Evolutionary conservation across 1,140 invertebrate species (phyloP).

Genomic region (Drosophila prosaltans): DNA sequence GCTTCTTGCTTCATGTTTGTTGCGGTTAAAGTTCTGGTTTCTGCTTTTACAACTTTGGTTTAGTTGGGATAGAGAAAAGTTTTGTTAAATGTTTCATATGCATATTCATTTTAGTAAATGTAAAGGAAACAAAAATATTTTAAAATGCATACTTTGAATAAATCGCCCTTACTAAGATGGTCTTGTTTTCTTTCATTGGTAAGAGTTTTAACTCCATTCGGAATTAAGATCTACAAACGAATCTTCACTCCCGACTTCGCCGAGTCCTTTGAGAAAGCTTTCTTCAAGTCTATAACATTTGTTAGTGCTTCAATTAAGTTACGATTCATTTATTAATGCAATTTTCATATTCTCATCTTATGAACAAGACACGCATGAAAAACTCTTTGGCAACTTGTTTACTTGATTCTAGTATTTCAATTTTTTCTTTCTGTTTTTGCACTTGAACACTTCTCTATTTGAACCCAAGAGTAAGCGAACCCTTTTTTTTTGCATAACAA

Average conservation of each 20-base stretch:
- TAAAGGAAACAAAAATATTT: too few species aligned
- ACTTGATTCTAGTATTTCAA: conserved; percentile 35
- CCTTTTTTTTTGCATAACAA: conserved; percentile 70
- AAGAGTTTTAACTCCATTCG: too few species aligned
- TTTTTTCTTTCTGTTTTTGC: conserved; percentile 41
- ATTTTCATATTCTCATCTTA: conserved; percentile 32
- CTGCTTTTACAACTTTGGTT: not conserved
- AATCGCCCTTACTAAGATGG: too few species aligned
- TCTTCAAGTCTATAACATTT: not conserved
- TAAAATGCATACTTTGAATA: too few species aligned
- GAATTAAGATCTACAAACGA: too few species aligned
- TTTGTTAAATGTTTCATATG: not conserved
- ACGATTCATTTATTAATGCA: conserved; percentile 47
- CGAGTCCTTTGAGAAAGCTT: not conserved
- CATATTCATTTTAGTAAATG: too few species aligned
- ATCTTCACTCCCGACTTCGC: too few species aligned
- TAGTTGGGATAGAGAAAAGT: not conserved
- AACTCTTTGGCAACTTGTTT: conserved; percentile 54
- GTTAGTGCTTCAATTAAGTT: conserved; percentile 23
- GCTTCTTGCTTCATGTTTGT: conserved; percentile 7
- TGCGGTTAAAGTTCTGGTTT: conserved; percentile 11
- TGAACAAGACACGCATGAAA: conserved; percentile 50
- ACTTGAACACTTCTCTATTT: conserved; percentile 35
- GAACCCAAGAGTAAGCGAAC: conserved; percentile 34
- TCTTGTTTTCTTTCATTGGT: too few species aligned